Base-by-base conservation (phyloP, 2,797 vertebrate genomes). In the Sternarchorhynchus goeldii region DNA sequence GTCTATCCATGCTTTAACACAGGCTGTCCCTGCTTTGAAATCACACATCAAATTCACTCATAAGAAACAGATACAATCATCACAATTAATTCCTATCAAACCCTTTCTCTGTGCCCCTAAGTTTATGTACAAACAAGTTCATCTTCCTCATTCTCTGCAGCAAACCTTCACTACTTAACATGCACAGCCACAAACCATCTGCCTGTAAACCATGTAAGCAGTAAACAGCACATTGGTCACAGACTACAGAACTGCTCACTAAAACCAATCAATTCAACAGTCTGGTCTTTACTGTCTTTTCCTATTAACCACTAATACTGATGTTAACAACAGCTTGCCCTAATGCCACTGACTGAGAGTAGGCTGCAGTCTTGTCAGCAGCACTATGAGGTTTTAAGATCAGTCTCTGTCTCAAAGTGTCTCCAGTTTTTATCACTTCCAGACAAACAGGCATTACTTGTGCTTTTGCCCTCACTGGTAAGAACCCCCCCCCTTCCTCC, bases 401-500 rank as follows among this genome's bases (percentile, higher is more conserved):
- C 7, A 34, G 17, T 6, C 18, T 32, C 29, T 31, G 32, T 50
- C 25, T 68, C 55, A 68, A 7, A 50, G 32, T 50, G 45, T 21
- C 62, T 55, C 41, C n/a, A 31, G 5, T 55, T 31, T 55, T 31
- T 36, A 83, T 70, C 83, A 88, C 79, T 85, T 79, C 89, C 89
- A 90, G 41, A 45, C 57, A 82, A 59, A 89, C 81, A 81, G n/a
- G 83, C 17, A 75, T 65, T 45, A 36, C 53, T 87, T 80, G 88
- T 90, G 88, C 84, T 89, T 89, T 88, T 85, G 84, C 92, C 88
- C 90, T 91, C 91, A 91, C 90, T 91, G 56, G 89, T 88, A 81
- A 92, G 88, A 89, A 92, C 85, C 87, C 90, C 1, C 45, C 45
- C 45, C n/a, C n/a, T n/a, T n/a, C n/a, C n/a, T n/a, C n/a, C 0